These are phyloP conservation scores for Triplophysa siluroides DNA, from an alignment of 2,113 vertebrate species.

Conservation along the genomic window DNA sequence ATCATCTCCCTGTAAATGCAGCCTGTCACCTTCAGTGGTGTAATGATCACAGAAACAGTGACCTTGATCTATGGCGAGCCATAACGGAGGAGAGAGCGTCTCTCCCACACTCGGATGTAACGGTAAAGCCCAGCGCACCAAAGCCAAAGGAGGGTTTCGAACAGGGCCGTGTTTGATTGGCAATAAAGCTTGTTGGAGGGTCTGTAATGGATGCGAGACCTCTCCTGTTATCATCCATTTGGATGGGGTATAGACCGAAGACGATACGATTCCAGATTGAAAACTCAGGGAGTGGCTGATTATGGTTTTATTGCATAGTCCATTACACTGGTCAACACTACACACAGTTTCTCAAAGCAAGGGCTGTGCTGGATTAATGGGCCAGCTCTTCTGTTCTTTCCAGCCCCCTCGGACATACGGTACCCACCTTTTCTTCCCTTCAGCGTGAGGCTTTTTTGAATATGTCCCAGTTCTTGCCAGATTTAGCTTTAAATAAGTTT, in stretches of 20 bases:
- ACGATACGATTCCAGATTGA: conserved; percentile 69
- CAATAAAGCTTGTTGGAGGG: conserved; percentile 73
- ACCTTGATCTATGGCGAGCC: conserved; percentile 65
- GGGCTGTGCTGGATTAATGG: conserved; percentile 65
- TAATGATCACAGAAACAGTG: conserved; percentile 64
- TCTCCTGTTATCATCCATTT: conserved; percentile 64
- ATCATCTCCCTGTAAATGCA: conserved; percentile 54
- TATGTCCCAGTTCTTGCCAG: conserved; percentile 67
- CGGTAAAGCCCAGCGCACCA: conserved; percentile 57
- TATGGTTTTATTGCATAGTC: conserved; percentile 71
- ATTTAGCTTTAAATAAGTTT: conserved; percentile 75
- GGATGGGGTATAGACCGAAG: conserved; percentile 66
- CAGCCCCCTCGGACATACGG: conserved; percentile 50
- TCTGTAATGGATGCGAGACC: conserved; percentile 70
- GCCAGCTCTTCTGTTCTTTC: conserved; percentile 48
- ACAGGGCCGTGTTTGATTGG: conserved; percentile 67
- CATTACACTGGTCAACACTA: conserved; percentile 71
- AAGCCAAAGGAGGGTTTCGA: conserved; percentile 69
- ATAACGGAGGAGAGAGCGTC: conserved; percentile 54
- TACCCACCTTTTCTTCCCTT: conserved; percentile 45
- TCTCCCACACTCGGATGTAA: conserved; percentile 53
- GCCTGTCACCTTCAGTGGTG: conserved; percentile 57
- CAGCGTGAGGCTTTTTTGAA: conserved; percentile 52
- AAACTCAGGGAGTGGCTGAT: conserved; percentile 71
- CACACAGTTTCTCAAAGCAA: conserved; percentile 65